Percentiles rank a stretch among this genome's conserved stretches.
Evolutionary conservation across 2,888 invertebrate genomes (phyloP).

Genomic region (Diplolepis rosae): DNA sequence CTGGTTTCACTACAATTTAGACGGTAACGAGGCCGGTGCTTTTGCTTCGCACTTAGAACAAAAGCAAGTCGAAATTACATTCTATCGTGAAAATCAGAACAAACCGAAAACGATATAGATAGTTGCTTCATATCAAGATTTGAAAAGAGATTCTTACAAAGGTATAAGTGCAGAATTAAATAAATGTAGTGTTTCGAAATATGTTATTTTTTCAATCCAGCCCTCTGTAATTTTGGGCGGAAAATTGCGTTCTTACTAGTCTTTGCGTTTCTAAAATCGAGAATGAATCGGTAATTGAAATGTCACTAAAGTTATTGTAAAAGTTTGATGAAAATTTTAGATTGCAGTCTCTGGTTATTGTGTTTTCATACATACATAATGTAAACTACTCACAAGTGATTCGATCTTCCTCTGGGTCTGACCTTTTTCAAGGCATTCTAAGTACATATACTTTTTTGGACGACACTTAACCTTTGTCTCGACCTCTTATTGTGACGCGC

Average conservation of each 20-base stretch:
- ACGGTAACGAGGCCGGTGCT: constrained; percentile 15
- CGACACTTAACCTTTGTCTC: constrained; percentile 24
- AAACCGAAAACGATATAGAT: not conserved
- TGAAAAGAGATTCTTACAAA: constrained; percentile 7
- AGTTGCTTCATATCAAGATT: not conserved
- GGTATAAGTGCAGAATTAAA: not conserved
- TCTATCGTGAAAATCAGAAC: constrained; percentile 5
- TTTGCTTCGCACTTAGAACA: not conserved
- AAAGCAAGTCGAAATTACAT: not conserved
- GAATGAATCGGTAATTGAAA: no score
- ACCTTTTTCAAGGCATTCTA: constrained; percentile 13
- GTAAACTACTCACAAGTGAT: constrained; percentile 13
- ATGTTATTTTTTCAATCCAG: no score
- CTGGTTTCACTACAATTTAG: constrained; percentile 25
- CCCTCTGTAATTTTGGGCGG: no score
- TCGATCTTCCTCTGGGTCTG: constrained; percentile 21
- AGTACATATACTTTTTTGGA: constrained; percentile 19
- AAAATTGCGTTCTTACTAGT: no score
- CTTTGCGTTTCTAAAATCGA: no score
- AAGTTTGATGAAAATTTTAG: no score
- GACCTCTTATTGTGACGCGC: constrained; percentile 21
- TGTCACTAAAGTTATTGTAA: no score
- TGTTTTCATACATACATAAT: not conserved
- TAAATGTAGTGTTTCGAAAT: no score
- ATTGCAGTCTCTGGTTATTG: not conserved